Evolutionary conservation across 1,140 invertebrate genomes (phyloP).

Genomic region (Pseudomyrmex pallidus): DNA sequence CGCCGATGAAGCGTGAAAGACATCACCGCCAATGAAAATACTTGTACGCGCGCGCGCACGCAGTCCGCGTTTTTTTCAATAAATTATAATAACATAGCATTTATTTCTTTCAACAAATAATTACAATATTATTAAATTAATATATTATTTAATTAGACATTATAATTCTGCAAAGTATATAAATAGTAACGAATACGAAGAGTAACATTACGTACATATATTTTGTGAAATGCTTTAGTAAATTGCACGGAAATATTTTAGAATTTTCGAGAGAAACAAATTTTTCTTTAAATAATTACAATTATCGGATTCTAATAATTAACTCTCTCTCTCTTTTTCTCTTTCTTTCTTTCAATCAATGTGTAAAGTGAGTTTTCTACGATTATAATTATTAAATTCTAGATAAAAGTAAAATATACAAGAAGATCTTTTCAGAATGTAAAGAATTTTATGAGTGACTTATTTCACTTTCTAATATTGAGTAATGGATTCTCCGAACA

Average conservation of each 20-base stretch:
- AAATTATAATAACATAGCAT: constrained; percentile 35
- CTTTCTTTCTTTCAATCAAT: too few species aligned
- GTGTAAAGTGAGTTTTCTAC: not conserved
- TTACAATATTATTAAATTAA: too few species aligned
- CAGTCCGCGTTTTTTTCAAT: constrained; percentile 27
- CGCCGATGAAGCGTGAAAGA: constrained; percentile 13
- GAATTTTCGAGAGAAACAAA: not conserved
- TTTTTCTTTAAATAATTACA: constrained; percentile 19
- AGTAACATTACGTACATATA: not conserved
- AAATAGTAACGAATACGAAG: not conserved
- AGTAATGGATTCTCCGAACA: constrained; percentile 1
- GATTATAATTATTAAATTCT: not conserved
- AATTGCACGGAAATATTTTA: not conserved
- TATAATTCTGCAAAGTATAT: not conserved
- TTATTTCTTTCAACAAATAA: constrained; percentile 23
- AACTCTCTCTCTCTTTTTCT: too few species aligned
- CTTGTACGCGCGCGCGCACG: not conserved
- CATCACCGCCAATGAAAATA: constrained; percentile 13
- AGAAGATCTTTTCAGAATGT: not conserved
- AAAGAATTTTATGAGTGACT: not conserved
- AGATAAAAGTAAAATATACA: not conserved
- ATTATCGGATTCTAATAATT: not conserved
- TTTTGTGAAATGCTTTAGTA: not conserved
- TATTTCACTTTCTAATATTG: constrained; percentile 7
- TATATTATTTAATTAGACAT: too few species aligned